Evolutionary conservation across 2,113 vertebrate species (phyloP), one percentile per base, ranked within the genome.

Genomic region (Arenaria interpres): DNA sequence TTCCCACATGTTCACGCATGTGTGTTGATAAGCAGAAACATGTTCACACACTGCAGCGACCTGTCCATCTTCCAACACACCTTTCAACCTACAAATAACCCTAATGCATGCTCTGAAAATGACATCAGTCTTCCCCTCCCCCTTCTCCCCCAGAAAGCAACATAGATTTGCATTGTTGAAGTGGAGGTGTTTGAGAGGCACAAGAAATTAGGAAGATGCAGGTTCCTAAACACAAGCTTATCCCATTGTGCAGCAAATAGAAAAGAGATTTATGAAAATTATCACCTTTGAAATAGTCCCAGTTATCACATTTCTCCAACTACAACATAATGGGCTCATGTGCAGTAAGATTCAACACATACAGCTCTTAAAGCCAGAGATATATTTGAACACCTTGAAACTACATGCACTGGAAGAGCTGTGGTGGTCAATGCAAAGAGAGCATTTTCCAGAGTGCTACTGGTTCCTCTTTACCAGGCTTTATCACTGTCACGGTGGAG

Each of bases 51-150:
- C 20, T 37, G 28, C n/a, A 66, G 45, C 4, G 6, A 45, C 10
- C 35, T 2, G 1, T 33, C 39, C 0, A 1, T 13, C 15, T 3
- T 17, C 82, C 56, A 71, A 10, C 13, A 63, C 18, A 59, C 20
- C 2, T 39, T 41, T 48, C 37, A 77, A 12, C 12, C 48, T 19
- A 7, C 3, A 12, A 32, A 77, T 6, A 20, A 50, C 24, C 12
- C 20, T 12, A 28, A 41, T 1, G 3, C 6, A 23, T 0, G 0
- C 22, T 72, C 60, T 20, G 33, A 33, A 17, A 30, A 28, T 18
- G 33, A 6, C 32, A 14, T 13, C 0, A 23, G 5, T 3, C 12
- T 27, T 27, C 46, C 21, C 21, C 46, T 48, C 23, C 17, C 28
- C 19, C 14, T 30, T 30, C 27, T 64, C 18, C 18, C 8, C 2